Base-by-base conservation (phyloP, 2,797 vertebrate species). In the Nannoperca obscura region DNA sequence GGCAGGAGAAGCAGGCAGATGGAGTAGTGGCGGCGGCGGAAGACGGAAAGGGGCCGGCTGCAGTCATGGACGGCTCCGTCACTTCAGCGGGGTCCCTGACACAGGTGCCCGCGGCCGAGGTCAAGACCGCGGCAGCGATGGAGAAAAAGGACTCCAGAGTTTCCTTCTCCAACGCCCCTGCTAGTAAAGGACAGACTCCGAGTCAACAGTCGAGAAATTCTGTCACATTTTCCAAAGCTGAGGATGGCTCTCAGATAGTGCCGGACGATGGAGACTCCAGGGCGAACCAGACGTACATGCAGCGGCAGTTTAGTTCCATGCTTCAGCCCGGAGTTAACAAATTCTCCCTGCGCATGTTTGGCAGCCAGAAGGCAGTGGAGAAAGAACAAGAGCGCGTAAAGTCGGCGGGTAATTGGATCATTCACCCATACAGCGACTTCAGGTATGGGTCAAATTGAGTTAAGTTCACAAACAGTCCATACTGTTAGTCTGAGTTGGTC, bases 341-440 rank as follows among this genome's bases (percentile, higher is more conserved):
- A 92, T 99, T 99, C 95, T 99, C 98, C 84, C 94, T 99, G 95
- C 97, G 98, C 91, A 98, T 99, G 98, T 99, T 99, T 86, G 98
- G 98, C 76, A 98, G 97, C 87, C 97, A 99, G 92, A 99, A 98
- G 94, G 98, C 97, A 15, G 98, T 99, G 88, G 98, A 99, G 85
- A 92, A 96, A 38, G 98, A 99, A 71, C 97, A 98, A 77, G 97
- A 98, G 92, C 95, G 98, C 40, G 98, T 99, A 59, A 98, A 99
- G 92, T 98, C 97, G 30, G 98, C 98, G 66, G 98, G 98, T 66
- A 97, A 97, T 81, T 99, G 98, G 98, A 99, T 99, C 89, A 99
- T 99, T 90, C 98, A 99, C 76, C 98, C 98, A 0, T 99, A 99
- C 96, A 99, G 98, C 93, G 98, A 98, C 92, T 99, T 99, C 97